phyloP scores from a whole-genome alignment of 2,113 vertebrate species.

The Pituophis catenifer region DNA sequence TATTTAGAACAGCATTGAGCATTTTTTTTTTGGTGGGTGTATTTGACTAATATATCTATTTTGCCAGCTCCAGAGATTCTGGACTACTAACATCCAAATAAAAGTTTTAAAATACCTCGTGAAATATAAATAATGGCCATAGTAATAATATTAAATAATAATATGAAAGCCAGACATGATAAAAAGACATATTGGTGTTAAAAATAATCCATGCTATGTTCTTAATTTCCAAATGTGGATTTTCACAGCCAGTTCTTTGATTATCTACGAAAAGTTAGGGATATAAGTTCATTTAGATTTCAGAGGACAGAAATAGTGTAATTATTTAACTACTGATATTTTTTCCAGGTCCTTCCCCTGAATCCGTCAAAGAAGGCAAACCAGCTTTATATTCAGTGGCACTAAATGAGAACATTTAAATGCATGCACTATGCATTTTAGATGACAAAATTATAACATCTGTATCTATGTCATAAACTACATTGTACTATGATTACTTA shows the following conservation, averaged over 20 bases:
- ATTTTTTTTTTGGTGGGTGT: not conserved
- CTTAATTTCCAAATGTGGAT: not conserved
- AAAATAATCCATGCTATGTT: not conserved
- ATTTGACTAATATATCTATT: not conserved
- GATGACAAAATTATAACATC: constrained; percentile 28
- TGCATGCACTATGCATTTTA: constrained; percentile 21
- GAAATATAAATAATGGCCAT: not conserved
- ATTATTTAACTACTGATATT: not conserved
- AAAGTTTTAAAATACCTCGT: not conserved
- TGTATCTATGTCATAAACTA: constrained; percentile 6
- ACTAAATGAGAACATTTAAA: not conserved
- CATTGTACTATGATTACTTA: not conserved
- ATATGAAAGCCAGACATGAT: not conserved
- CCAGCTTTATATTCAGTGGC: not conserved
- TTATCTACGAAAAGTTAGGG: not conserved
- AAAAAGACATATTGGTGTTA: not conserved
- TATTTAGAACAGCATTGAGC: not conserved
- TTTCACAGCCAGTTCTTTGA: not conserved
- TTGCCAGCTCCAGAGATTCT: not conserved
- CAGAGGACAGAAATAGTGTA: not conserved
- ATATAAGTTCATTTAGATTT: not conserved
- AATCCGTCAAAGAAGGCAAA: not conserved
- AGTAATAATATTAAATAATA: not conserved
- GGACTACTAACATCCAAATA: not conserved
- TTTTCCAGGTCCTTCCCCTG: not conserved